Percentiles rank a stretch among this genome's conserved stretches.
phyloP scores from a whole-genome alignment of 2,797 vertebrate species.

The Cuculus canorus region DNA sequence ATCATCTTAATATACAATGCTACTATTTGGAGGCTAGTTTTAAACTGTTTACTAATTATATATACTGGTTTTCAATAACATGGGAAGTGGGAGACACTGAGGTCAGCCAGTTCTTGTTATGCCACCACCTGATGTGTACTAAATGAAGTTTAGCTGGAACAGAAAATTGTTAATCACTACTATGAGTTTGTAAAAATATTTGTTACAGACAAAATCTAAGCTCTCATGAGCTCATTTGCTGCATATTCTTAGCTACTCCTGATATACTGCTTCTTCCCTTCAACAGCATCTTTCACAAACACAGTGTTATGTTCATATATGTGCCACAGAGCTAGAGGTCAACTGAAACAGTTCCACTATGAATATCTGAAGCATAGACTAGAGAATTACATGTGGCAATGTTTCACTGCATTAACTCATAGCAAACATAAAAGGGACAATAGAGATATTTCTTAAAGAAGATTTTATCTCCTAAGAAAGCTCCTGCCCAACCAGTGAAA shows the following conservation, averaged over 20 bases:
- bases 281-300: not conserved
- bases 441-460: not conserved
- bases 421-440: not conserved
- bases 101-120: not conserved
- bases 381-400: not conserved
- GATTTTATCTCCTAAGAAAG: not conserved
- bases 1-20: not conserved
- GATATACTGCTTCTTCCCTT: not conserved
- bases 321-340: not conserved
- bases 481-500: not conserved
- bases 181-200: not conserved
- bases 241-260: not conserved
- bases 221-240: not conserved
- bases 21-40: not conserved
- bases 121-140: not conserved
- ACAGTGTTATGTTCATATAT: not conserved
- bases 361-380: not conserved
- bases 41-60: not conserved
- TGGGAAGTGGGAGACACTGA: not conserved
- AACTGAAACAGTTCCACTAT: not conserved
- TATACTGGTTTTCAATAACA: not conserved
- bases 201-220: not conserved
- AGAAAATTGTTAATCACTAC: slow-evolving; percentile 4
- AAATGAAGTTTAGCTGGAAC: not conserved
- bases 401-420: not conserved